Percentiles rank a stretch among this genome's conserved stretches.
Evolutionary conservation across 1,140 invertebrate genomes (phyloP).

Genomic region (Lepidurus arcticus): DNA sequence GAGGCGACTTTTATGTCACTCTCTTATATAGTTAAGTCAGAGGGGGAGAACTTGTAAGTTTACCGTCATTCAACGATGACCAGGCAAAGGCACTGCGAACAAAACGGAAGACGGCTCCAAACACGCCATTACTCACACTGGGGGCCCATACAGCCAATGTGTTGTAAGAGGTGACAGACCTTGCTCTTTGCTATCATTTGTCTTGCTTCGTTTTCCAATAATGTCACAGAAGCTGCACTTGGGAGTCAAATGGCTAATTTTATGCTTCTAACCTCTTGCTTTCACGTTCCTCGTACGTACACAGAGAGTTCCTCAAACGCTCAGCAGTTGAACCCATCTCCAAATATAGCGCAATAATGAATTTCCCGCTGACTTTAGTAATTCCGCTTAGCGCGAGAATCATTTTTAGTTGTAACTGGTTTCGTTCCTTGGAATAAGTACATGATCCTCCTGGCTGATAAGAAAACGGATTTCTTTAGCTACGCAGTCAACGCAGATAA

Average conservation of each 20-base stretch:
- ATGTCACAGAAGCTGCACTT: not conserved
- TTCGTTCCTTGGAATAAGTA: too few relatives aligned
- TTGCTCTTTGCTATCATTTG: not conserved
- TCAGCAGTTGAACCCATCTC: not conserved
- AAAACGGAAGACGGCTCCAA: not conserved
- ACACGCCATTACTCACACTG: not conserved
- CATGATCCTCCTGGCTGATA: not conserved
- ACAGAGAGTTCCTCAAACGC: too few relatives aligned
- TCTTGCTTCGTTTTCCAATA: constrained; percentile 18
- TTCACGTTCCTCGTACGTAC: too few relatives aligned
- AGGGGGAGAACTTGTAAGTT: not conserved
- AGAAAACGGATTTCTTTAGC: too few relatives aligned
- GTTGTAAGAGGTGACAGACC: not conserved
- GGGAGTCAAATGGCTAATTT: not conserved
- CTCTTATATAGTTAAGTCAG: not conserved
- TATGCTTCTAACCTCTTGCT: not conserved
- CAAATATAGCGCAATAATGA: not conserved
- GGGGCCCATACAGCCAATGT: too few relatives aligned
- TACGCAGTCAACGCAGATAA: too few relatives aligned
- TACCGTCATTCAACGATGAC: constrained; percentile 8
- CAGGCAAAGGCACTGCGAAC: not conserved
- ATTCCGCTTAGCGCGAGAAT: not conserved
- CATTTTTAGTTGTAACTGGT: too few relatives aligned
- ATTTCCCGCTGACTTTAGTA: not conserved
- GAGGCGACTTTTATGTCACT: not conserved